Base-by-base conservation (phyloP, 2,113 vertebrate species). In the Lutjanus erythropterus region DNA sequence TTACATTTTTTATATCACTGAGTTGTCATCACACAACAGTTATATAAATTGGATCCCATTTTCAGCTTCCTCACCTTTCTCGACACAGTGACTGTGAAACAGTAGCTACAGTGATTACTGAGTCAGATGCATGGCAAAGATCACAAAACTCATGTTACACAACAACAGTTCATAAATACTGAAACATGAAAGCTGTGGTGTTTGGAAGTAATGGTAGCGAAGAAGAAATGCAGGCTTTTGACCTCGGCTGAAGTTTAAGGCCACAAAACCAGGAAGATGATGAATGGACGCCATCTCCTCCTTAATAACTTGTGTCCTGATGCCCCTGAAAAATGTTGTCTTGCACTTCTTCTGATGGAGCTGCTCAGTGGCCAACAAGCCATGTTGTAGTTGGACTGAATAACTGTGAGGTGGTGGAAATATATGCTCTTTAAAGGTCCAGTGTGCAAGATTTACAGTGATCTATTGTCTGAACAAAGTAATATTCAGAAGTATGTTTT, bases 1-100 rank as follows among this genome's bases (percentile, higher is more conserved):
- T 83, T 85, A 75, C 52, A 76, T 7, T 71, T 4, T 25, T 7
- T n/a, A n/a, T n/a, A 71, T 78, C 50, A n/a, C 66, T 8, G 19
- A 10, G 25, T 44, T 52, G 16, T 56, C 55, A 58, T 53, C 42
- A 12, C 41, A 68, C 21, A 55, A 12, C 56, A 29, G 46, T 47
- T 39, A 59, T 15, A 52, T 33, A 27, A 68, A 82, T 15, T 42
- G 44, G 16, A 49, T 61, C 46, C 42, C n/a, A 65, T 77, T 72
- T 78, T 75, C 46, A 39, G 59, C 42, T 25, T n/a, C n/a, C n/a
- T 29, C 44, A 19, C 11, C 0, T 60, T 42, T 29, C 21, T 19
- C 8, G n/a, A n/a, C 8, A 9, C 64, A 61, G 71, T 9, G 6
- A 23, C 58, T 59, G 65, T 44, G 55, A 75, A 71, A 25, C 9